phyloP scores from a whole-genome alignment of 2,888 invertebrate species.

The Melolontha melolontha region DNA sequence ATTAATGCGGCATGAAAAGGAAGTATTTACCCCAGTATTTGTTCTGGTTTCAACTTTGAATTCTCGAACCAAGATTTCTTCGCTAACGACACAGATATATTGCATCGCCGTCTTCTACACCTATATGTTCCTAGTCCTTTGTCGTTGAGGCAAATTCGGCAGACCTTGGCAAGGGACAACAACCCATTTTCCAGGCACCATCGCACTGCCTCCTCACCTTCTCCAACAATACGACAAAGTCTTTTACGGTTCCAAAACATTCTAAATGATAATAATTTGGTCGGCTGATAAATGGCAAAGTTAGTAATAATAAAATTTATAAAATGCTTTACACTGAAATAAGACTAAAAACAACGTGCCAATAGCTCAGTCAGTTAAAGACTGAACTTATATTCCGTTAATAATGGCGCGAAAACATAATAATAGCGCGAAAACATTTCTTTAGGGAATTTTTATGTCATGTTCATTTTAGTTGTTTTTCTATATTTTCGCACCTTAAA shows the following conservation, averaged over 20 bases:
- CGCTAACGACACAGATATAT: neutral
- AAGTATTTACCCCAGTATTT: neutral
- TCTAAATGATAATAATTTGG: no score
- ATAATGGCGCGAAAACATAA: no score
- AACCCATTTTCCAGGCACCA: neutral
- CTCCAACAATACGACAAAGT: neutral
- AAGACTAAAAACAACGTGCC: no score
- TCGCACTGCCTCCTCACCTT: neutral
- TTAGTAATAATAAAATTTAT: no score
- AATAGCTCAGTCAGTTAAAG: no score
- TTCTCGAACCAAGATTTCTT: slow-evolving; percentile 2
- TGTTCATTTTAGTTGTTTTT: no score
- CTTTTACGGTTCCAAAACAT: neutral
- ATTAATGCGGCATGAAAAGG: neutral
- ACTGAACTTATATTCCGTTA: no score
- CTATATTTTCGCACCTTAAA: no score
- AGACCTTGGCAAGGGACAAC: neutral
- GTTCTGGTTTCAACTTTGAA: slow-evolving; percentile 1
- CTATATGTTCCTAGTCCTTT: neutral
- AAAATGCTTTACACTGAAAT: no score
- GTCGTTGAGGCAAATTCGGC: neutral
- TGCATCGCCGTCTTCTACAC: neutral
- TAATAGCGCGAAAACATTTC: no score
- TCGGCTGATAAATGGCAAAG: no score
- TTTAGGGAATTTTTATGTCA: no score